Evolutionary conservation across 1,140 invertebrate genomes (phyloP).

Genomic region (Protaetia brevitarsis): DNA sequence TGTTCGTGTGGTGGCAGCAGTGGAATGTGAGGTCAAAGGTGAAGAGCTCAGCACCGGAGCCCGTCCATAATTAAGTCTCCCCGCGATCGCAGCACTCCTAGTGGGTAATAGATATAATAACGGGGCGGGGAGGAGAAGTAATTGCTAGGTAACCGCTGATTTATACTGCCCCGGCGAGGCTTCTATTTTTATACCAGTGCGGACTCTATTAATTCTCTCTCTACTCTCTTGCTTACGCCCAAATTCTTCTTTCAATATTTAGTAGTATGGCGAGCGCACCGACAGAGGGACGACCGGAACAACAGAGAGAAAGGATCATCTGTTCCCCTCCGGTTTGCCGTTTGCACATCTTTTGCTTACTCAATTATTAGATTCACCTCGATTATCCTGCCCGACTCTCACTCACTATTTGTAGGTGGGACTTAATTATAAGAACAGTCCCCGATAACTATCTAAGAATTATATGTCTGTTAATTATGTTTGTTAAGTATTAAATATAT

Average conservation of each 20-base stretch:
- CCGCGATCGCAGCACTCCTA: slow-evolving; percentile 46
- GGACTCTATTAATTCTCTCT: slow-evolving; percentile 33
- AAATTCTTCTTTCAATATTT: slow-evolving; percentile 27
- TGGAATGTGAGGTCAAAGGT: slow-evolving; percentile 49
- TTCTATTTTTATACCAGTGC: slow-evolving; percentile 34
- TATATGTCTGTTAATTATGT: slow-evolving; percentile 23
- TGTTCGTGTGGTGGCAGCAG: slow-evolving; percentile 26
- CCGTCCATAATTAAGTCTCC: slow-evolving; percentile 48
- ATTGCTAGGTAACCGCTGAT: slow-evolving; percentile 47
- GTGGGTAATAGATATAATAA: slow-evolving; percentile 50
- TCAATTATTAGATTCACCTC: slow-evolving; percentile 19
- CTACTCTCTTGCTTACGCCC: slow-evolving; percentile 27
- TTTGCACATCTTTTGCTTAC: slow-evolving; percentile 24
- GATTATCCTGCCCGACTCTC: slow-evolving; percentile 3
- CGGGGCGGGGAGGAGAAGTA: slow-evolving; percentile 45
- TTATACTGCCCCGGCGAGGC: slow-evolving; percentile 40
- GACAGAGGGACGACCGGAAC: slow-evolving; percentile 5
- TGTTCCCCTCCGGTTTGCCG: not conserved
- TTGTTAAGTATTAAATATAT: slow-evolving; percentile 12
- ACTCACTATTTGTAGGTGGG: slow-evolving; percentile 19
- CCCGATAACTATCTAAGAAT: slow-evolving; percentile 9
- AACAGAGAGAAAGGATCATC: slow-evolving; percentile 4
- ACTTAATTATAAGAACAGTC: slow-evolving; percentile 19
- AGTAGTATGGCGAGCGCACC: slow-evolving; percentile 10
- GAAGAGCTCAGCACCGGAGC: slow-evolving; percentile 40